Base-by-base conservation (phyloP, 2,888 invertebrate species). In the Epicampocera succincta region DNA sequence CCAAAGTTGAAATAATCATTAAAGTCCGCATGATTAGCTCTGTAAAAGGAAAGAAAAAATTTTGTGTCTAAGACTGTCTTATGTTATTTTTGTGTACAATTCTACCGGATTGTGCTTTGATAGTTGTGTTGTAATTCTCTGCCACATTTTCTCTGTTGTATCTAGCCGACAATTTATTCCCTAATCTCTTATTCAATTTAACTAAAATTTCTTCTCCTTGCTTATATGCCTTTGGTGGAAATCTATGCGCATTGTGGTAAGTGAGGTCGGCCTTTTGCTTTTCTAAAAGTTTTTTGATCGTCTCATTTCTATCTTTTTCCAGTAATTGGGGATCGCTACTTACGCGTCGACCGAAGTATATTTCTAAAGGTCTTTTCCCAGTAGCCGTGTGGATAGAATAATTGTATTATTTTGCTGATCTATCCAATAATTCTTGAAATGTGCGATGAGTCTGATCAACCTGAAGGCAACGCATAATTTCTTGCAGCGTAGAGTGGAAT, bases 201-300 rank as follows among this genome's bases (percentile, higher is more conserved):
- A 60, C 46, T 44, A 66, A 65, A 6, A 78, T 19, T 3, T 21
- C 33, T 6, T 79, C 50, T 42, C 46, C 66, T 0, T n/a, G 1
- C 1, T n/a, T n/a, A 15, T 56, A 33, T 33, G 13, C 9, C 33
- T 38, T 56, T 6, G 38, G 38, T 0, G 33, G 38, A 17, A 33
- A 11, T 19, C 74, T 66, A 0, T 68, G 61, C 38, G 60, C 8
- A 52, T 73, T 79, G 56, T 80, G 79, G 46, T 58, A 80, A 12
- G 50, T 19, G 15, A 74, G 25, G 13, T 80, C 66, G 2, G 13
- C n/a, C n/a, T 12, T 69, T 63, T 38, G 52, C 66, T 71, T 63
- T 60, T 44, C 38, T 13, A 54, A n/a, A 3, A 68, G 13, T 46
- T 46, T 80, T 58, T 80, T 44, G 25, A 50, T 40, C 38, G 12